Evolutionary conservation across 1,140 invertebrate genomes (phyloP).

Genomic region (Saccostrea cuccullata): DNA sequence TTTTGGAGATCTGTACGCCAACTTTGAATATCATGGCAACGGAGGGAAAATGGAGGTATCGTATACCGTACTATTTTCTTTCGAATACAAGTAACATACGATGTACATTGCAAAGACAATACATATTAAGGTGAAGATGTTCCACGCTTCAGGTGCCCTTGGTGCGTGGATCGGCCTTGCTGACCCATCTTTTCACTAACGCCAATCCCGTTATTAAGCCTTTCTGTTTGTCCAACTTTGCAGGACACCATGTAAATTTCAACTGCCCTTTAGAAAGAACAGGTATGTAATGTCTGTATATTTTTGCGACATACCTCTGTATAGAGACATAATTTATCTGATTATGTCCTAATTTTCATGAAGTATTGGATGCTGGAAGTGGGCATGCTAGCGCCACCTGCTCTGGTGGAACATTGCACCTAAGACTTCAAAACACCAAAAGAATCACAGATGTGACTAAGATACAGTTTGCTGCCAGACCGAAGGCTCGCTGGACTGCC

Average conservation of each 20-base stretch:
- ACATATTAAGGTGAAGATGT: background rate
- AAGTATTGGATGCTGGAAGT: slow-evolving; percentile 66
- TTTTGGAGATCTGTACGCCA: slow-evolving; percentile 70
- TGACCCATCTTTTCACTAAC: slow-evolving; percentile 66
- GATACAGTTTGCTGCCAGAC: slow-evolving; percentile 66
- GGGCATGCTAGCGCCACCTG: slow-evolving; percentile 64
- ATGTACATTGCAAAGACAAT: background rate
- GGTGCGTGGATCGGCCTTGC: slow-evolving; percentile 64
- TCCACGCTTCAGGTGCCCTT: slow-evolving; percentile 63
- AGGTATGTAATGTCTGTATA: slow-evolving; percentile 51
- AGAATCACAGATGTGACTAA: slow-evolving; percentile 59
- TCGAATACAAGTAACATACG: background rate
- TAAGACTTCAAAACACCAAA: slow-evolving; percentile 65
- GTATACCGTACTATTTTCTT: background rate
- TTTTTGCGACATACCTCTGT: no score
- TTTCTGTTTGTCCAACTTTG: slow-evolving; percentile 65
- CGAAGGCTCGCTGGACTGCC: slow-evolving; percentile 51
- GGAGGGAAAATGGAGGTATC: slow-evolving; percentile 69
- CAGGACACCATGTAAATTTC: slow-evolving; percentile 62
- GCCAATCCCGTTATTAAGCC: slow-evolving; percentile 69
- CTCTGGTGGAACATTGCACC: slow-evolving; percentile 54
- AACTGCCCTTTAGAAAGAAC: slow-evolving; percentile 64
- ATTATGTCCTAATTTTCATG: background rate
- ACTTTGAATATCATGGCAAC: slow-evolving; percentile 62
- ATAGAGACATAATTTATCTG: no score